phyloP scores from a whole-genome alignment of 2,888 invertebrate species.

The Eulithis testata region DNA sequence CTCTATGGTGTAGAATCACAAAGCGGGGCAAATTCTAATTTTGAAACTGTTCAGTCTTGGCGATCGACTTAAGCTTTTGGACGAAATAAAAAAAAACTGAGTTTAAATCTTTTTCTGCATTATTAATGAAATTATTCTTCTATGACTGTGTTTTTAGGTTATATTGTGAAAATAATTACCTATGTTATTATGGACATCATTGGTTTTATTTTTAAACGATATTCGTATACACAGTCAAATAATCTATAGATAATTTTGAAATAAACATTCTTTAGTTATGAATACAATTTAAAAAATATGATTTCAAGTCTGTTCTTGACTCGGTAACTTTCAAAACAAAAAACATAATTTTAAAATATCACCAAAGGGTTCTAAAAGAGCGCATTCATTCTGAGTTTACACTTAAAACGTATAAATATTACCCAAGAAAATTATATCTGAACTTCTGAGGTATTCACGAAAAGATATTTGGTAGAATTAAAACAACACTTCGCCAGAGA shows the following conservation, averaged over 20 bases:
- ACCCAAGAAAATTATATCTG: slow-evolving; percentile 80
- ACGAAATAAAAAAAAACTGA: not conserved
- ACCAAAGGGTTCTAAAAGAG: slow-evolving; percentile 25
- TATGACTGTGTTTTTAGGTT: too few species aligned
- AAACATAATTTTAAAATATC: slow-evolving; percentile 19
- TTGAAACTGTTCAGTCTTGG: slow-evolving; percentile 47
- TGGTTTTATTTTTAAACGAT: too few species aligned
- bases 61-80: slow-evolving; percentile 22
- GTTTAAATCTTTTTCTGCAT: not conserved
- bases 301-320: too few species aligned
- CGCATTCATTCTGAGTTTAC: slow-evolving; percentile 52
- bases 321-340: slow-evolving; percentile 16
- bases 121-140: too few species aligned
- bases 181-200: too few species aligned
- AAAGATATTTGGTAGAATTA: slow-evolving; percentile 84
- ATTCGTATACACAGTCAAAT: too few species aligned
- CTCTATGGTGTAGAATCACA: slow-evolving; percentile 48
- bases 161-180: too few species aligned
- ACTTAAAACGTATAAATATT: slow-evolving; percentile 78
- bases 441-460: slow-evolving; percentile 82
- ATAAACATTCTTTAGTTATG: too few species aligned
- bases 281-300: too few species aligned
- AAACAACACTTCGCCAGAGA: slow-evolving; percentile 82
- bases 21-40: slow-evolving; percentile 58
- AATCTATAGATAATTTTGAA: too few species aligned